Base-by-base conservation (phyloP, 2,888 invertebrate species). In the Enchytraeus crypticus region DNA sequence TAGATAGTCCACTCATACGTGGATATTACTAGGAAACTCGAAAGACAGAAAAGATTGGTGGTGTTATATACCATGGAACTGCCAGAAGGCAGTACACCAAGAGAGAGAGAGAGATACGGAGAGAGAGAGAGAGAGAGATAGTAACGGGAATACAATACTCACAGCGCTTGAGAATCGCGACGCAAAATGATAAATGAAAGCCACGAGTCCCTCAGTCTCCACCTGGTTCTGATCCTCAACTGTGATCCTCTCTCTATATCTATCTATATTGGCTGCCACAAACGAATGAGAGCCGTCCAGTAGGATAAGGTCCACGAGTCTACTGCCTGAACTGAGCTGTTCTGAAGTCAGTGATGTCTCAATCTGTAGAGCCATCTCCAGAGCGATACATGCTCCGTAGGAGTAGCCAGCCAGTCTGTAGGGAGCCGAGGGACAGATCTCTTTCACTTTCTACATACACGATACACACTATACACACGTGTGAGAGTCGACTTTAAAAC, bases 351-450 rank as follows among this genome's bases (percentile, higher is more conserved):
- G 55, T 27, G 46, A 61, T 11, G 43, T 51, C 57, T 67, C 55
- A 59, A 96, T 81, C 76, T 89, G 88, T 34, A 88, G 81, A 30
- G 90, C 90, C 87, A 97, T 95, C 82, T 96, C 96, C 78, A 92
- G 90, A 23, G 92, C 93, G 38, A 97, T 88, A 70, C 88, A 86
- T 47, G 92, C 90, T 65, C 98, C 97, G 80, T 90, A 96, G 0
- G 96, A 97, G 81, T 98, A 97, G 1, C 96, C 97, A 51, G 89
- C 85, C 66, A 98, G 81, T 56, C 86, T 85, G 83, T 91, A 95
- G 2, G 95, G 92, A 65, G 92, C 90, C 62, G 82, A 80, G 8
- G 86, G 84, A 81, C 92, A 91, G 53, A 88, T 81, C 57, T 83
- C 83, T 74, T 86, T 86, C 72, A 95, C 85, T 78, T 88, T 85